Evolutionary conservation across 2,797 vertebrate species (phyloP), one percentile per base, ranked within the genome.

Genomic region (Catharus ustulatus): DNA sequence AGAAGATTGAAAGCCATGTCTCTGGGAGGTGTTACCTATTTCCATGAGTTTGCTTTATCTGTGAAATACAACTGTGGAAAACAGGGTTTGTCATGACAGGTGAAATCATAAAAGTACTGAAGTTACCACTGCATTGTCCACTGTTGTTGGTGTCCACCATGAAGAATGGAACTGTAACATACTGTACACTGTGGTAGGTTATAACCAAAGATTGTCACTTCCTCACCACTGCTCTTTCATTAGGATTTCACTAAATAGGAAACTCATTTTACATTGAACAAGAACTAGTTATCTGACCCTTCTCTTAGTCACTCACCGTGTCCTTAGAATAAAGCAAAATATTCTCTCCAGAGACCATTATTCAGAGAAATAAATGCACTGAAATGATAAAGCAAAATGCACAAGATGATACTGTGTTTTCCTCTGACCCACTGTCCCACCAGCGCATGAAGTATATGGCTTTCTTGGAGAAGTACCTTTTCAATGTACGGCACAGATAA

Each of bases 31-130:
- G 17, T 43, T 68, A 54, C 19, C 46, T 75, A 24, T 79, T 72
- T 66, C 46, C 7, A n/a, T 29, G 21, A 75, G 30, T 48, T 81
- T 88, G 42, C 29, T 20, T 21, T 64, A 21, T 72, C 30, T 78
- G 43, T 77, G 59, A 93, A 90, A 93, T 69, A 93, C 69, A 72
- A 72, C 29, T 42, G 40, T 4, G 21, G 66, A 54, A 94, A 96
- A 84, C 11, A 66, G 21, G 19, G 73, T 84, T 88, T 86, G 30
- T 58, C 51, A 58, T 1, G 16, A 43, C 23, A 48, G n/a, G 66
- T 30, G 20, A 79, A 84, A 62, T 81, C 38, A 17, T 71, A 55
- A 57, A 27, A 32, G 16, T 63, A 40, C 45, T 73, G 69, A 86
- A 26, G 82, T 68, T 81, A 81, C 38, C 6, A 61, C 30, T 48